phyloP scores from a whole-genome alignment of 2,888 invertebrate species.

The Orgyia antiqua region DNA sequence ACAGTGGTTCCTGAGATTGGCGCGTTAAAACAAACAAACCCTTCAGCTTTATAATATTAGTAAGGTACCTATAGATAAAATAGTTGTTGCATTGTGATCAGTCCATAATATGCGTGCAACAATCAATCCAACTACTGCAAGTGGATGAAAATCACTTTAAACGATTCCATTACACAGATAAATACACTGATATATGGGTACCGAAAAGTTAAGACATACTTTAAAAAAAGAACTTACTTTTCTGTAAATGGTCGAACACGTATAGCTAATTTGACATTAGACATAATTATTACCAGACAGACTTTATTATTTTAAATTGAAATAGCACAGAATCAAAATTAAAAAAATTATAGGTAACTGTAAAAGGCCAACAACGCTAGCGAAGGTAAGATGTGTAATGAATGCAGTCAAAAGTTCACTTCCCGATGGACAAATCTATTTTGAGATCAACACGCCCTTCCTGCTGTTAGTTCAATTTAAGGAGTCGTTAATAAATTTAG shows the following conservation, averaged over 20 bases:
- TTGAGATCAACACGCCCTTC: conserved; percentile 36
- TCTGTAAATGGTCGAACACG: conserved; percentile 81
- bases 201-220: too few relatives aligned
- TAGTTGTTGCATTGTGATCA: too few relatives aligned
- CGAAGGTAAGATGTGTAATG: conserved; percentile 11
- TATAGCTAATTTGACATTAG: conserved; percentile 81
- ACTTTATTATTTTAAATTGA: background rate
- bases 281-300: conserved; percentile 59
- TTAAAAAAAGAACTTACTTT: conserved; percentile 72
- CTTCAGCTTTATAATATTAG: too few relatives aligned
- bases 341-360: background rate
- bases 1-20: too few relatives aligned
- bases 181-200: too few relatives aligned
- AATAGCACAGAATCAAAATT: background rate
- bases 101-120: too few relatives aligned
- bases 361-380: too few relatives aligned
- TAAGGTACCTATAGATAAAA: too few relatives aligned
- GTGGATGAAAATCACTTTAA: too few relatives aligned
- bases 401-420: conserved; percentile 13
- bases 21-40: too few relatives aligned
- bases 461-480: conserved; percentile 24
- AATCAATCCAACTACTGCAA: too few relatives aligned
- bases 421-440: conserved; percentile 41
- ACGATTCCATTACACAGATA: too few relatives aligned
- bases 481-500: conserved; percentile 29